These are phyloP conservation scores for Sialis lutaria DNA, from an alignment of 2,888 invertebrate species.

Conservation along the genomic window DNA sequence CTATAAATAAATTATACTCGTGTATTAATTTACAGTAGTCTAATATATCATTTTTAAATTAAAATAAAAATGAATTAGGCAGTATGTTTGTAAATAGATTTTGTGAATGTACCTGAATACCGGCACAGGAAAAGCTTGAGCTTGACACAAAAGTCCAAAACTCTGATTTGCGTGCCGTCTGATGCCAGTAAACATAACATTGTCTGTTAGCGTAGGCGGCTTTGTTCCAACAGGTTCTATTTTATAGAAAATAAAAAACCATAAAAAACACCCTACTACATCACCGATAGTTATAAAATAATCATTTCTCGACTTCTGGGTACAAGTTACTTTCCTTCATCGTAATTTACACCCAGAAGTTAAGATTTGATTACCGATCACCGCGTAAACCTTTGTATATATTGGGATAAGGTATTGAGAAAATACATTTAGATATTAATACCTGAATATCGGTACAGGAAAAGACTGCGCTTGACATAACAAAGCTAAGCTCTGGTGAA, in stretches of 20 bases:
- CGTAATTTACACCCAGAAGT: too few species aligned
- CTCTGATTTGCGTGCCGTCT: constrained; percentile 41
- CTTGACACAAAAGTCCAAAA: constrained; percentile 55
- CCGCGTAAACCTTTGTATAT: too few species aligned
- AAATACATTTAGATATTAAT: constrained; percentile 11
- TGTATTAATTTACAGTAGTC: too few species aligned
- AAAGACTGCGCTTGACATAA: constrained; percentile 53
- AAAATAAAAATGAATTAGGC: constrained; percentile 2
- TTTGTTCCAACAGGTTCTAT: constrained; percentile 35
- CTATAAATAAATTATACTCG: too few species aligned
- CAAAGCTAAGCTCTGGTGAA: constrained; percentile 39
- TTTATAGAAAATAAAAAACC: too few species aligned
- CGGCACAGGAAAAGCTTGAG: constrained; percentile 59
- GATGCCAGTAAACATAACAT: constrained; percentile 27
- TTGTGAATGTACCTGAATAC: constrained; percentile 9
- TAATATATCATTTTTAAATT: neutral
- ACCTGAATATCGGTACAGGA: constrained; percentile 46
- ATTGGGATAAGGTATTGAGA: neutral
- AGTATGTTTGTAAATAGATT: neutral
- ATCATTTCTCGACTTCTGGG: too few species aligned
- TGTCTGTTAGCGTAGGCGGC: constrained; percentile 28
- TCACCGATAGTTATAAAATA: too few species aligned
- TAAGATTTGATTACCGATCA: too few species aligned
- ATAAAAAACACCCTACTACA: too few species aligned
- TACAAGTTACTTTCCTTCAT: too few species aligned